Evolutionary conservation across 2,113 vertebrate species (phyloP).

Genomic region (Hipposideros armiger): DNA sequence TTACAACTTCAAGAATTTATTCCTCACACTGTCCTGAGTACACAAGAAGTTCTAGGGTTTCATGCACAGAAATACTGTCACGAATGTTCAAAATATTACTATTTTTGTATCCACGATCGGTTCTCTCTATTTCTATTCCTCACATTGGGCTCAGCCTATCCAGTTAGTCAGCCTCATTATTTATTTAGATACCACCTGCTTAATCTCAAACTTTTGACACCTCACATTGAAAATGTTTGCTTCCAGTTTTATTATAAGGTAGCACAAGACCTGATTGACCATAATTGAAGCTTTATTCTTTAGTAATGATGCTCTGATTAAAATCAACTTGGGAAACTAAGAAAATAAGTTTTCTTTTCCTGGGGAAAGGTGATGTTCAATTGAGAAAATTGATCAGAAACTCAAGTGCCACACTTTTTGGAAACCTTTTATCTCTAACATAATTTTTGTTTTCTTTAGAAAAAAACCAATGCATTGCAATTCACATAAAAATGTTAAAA

Average conservation of each 20-base stretch:
- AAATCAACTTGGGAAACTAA: slow-evolving; percentile 3
- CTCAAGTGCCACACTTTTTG: background rate
- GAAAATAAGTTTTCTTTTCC: background rate
- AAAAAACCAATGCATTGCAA: background rate
- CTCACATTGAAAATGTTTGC: slow-evolving; percentile 38
- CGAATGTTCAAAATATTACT: slow-evolving; percentile 21
- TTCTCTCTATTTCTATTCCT: background rate
- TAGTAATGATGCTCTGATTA: background rate
- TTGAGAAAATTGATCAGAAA: background rate
- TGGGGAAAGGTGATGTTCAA: background rate
- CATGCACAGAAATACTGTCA: background rate
- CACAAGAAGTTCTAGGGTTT: background rate
- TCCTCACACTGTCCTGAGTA: background rate
- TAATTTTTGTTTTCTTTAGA: background rate
- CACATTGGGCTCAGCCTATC: background rate
- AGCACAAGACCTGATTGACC: background rate
- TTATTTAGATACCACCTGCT: background rate
- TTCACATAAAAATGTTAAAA: slow-evolving; percentile 2
- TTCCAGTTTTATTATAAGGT: slow-evolving; percentile 3
- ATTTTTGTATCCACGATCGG: background rate
- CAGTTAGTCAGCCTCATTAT: background rate
- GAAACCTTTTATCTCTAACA: slow-evolving; percentile 30
- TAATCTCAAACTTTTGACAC: background rate
- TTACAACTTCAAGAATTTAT: background rate
- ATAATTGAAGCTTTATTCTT: background rate